Evolutionary conservation across 2,113 vertebrate genomes (phyloP), one percentile per base, ranked within the genome.

Genomic region (Gadus macrocephalus): DNA sequence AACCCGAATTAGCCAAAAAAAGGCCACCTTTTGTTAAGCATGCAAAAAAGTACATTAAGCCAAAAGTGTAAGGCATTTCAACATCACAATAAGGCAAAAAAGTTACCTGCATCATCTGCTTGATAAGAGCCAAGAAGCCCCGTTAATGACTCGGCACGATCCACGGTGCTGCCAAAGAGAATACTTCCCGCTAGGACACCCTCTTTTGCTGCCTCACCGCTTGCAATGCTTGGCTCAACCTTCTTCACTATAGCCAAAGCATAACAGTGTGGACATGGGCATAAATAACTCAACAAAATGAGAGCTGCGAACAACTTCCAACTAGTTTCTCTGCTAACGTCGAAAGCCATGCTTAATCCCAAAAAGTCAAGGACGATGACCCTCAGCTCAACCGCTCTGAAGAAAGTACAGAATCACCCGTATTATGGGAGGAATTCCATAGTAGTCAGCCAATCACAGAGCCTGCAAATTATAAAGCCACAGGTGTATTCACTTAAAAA

Each of bases 261-360:
- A 35, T 76, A 73, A 73, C 62, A 74, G 19, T 22, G 66, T 28
- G 68, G 56, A 74, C 62, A 61, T 2, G 2, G 9, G 1, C 9
- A 53, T 20, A 81, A 67, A 69, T 19, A 67, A 49, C 22, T 79
- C 59, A 85, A 20, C 28, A 85, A 22, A 17, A 61, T 3, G 20
- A 75, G 64, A n/a, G 64, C 81, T 15, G 77, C 53, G 27, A 25
- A 27, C 42, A 67, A 68, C 27, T 19, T 14, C 20, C 8, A 61
- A 15, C 27, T 35, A n/a, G 16, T 0, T 12, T 31, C 20, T 20
- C 20, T 20, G 11, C 27, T 60, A 66, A 35, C 3, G 1, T 75
- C 38, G n/a, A 53, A 55, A 66, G 53, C 70, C 83, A 83, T 87
- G 27, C 7, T 56, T 15, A 4, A 0, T 2, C 3, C 19, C 3